A percentile compares a stretch with the other conserved stretches of the same genome.
phyloP scores from a whole-genome alignment of 2,797 vertebrate species.

The Betta splendens region DNA sequence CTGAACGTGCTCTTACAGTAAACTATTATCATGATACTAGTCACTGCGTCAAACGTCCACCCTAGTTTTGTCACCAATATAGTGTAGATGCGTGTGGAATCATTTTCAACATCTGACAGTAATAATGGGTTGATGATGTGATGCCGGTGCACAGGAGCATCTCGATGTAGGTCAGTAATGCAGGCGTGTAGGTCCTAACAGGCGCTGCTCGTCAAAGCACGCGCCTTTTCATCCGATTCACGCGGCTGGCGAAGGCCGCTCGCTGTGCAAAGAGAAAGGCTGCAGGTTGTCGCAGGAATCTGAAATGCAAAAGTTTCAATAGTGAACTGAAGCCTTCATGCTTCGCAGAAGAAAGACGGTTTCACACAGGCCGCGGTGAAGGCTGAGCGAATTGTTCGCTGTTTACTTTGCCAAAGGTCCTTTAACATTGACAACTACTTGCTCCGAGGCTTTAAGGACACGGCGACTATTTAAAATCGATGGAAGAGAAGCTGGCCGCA shows the following conservation, averaged over 20 bases:
- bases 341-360: background rate
- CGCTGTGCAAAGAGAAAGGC: background rate
- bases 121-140: too few species aligned
- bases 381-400: slow-evolving; percentile 1
- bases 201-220: background rate
- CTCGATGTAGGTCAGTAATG: background rate
- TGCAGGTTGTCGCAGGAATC: background rate
- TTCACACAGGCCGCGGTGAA: background rate
- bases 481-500: background rate
- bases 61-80: background rate
- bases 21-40: too few species aligned
- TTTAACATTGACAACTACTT: background rate
- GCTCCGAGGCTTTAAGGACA: background rate
- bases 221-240: slow-evolving; percentile 15
- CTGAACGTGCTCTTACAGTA: too few species aligned
- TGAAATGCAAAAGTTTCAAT: slow-evolving; percentile 11
- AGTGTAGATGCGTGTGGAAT: slow-evolving; percentile 2
- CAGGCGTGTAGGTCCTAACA: slow-evolving; percentile 1
- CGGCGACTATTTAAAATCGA: slow-evolving; percentile 9
- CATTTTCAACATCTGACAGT: background rate
- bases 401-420: background rate
- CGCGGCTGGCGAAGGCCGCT: slow-evolving; percentile 15
- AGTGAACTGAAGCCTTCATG: background rate
- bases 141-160: background rate
- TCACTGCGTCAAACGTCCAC: slow-evolving; percentile 2